phyloP scores from a whole-genome alignment of 2,797 vertebrate species.

The Halcyon badia region DNA sequence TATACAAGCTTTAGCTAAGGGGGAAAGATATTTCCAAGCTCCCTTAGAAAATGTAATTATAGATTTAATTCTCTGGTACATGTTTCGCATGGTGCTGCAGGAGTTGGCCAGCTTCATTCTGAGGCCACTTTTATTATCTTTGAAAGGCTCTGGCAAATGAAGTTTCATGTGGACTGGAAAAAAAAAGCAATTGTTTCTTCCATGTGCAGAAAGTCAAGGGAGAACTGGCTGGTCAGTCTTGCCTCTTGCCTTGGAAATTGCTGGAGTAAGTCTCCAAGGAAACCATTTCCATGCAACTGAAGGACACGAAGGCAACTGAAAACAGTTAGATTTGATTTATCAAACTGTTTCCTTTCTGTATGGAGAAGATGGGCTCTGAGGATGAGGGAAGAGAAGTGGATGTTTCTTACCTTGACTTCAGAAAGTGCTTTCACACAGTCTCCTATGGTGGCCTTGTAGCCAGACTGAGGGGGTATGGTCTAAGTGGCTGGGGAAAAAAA shows the following conservation, averaged over 20 bases:
- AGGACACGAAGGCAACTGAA: neutral
- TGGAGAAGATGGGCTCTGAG: neutral
- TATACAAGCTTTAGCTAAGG: neutral
- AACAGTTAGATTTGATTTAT: neutral
- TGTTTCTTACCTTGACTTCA: neutral
- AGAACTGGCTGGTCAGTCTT: neutral
- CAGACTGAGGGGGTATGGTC: accelerated
- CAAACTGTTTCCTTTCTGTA: neutral
- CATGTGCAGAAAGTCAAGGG: neutral
- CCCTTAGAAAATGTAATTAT: conserved; percentile 43
- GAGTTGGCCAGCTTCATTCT: neutral
- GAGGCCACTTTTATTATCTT: neutral
- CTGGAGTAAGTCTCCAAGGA: neutral
- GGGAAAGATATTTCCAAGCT: conserved; percentile 14
- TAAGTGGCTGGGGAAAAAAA: neutral
- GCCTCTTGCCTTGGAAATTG: neutral
- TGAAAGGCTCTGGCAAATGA: neutral
- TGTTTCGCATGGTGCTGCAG: neutral
- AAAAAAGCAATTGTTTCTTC: neutral
- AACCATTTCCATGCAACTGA: accelerated
- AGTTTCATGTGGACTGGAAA: accelerated
- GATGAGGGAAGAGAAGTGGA: accelerated
- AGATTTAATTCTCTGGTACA: conserved; percentile 1
- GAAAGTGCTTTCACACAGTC: neutral
- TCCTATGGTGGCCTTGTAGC: neutral